Evolutionary conservation across 2,888 invertebrate genomes (phyloP).

Genomic region (Cheilosia vernalis): DNA sequence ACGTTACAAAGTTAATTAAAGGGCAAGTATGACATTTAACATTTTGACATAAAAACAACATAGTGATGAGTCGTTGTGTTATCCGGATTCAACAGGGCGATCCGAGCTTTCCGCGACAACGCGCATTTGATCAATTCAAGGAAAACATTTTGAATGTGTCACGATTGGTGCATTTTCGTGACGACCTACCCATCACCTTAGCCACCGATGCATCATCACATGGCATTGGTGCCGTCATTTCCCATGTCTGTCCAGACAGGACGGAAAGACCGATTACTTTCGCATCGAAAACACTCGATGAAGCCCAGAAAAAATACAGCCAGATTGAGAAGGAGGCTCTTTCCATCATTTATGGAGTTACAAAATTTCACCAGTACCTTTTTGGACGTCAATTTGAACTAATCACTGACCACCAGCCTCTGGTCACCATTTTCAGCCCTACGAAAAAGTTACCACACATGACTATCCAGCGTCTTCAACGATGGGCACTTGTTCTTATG

Average conservation of each 20-base stretch:
- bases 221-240: conserved; percentile 60
- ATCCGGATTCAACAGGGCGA: too few species aligned
- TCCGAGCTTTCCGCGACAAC: not conserved
- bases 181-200: conserved; percentile 84
- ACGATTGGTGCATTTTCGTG: conserved; percentile 84
- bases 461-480: conserved; percentile 58
- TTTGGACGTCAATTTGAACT: conserved; percentile 59
- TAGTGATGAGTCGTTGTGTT: too few species aligned
- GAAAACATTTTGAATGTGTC: conserved; percentile 64
- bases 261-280: conserved; percentile 79
- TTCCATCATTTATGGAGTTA: conserved; percentile 54
- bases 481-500: conserved; percentile 54
- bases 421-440: conserved; percentile 56
- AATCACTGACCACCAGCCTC: conserved; percentile 30
- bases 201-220: conserved; percentile 84
- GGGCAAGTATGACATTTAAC: too few species aligned
- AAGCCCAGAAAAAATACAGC: conserved; percentile 50
- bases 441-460: conserved; percentile 58
- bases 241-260: conserved; percentile 78
- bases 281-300: conserved; percentile 56
- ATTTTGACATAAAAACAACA: too few species aligned
- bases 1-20: too few species aligned
- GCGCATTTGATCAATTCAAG: conserved; percentile 40
- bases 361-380: conserved; percentile 67
- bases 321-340: conserved; percentile 72